phyloP scores from a whole-genome alignment of 2,113 vertebrate genomes.

The Microcebus lehilahytsara region DNA sequence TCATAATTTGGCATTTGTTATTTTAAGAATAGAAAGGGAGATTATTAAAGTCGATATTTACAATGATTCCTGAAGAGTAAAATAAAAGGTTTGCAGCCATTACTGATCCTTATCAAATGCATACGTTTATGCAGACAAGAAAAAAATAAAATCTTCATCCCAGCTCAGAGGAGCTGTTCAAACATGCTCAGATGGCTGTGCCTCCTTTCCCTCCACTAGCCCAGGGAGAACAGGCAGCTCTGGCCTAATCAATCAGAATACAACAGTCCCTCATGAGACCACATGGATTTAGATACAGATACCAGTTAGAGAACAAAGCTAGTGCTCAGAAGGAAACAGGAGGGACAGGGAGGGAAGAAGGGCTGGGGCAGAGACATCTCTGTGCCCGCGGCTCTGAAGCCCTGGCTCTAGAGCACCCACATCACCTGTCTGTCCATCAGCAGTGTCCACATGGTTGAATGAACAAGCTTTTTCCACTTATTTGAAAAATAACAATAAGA shows the following conservation, averaged over 20 bases:
- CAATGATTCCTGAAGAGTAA: not conserved
- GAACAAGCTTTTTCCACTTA: fast-evolving
- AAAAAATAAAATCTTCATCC: not conserved
- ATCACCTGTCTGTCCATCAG: too few relatives aligned
- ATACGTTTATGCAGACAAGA: not conserved
- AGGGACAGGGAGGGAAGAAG: too few relatives aligned
- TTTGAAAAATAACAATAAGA: not conserved
- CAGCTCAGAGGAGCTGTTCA: not conserved
- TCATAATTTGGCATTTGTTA: not conserved
- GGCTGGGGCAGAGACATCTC: not conserved
- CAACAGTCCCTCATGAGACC: fast-evolving
- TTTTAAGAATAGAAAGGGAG: not conserved
- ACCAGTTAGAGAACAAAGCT: not conserved
- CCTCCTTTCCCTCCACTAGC: too few relatives aligned
- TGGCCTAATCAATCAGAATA: too few relatives aligned
- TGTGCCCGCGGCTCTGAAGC: fast-evolving
- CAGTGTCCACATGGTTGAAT: not conserved
- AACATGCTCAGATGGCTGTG: not conserved
- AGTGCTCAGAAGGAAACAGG: not conserved
- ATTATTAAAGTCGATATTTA: not conserved
- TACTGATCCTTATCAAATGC: not conserved
- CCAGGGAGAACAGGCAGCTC: not conserved
- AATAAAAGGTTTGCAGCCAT: not conserved
- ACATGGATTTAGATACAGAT: not conserved
- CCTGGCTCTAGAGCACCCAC: too few relatives aligned